A percentile compares a stretch with the other conserved stretches of the same genome.
Evolutionary conservation across 2,797 vertebrate species (phyloP).

Genomic region (Carapus acus): DNA sequence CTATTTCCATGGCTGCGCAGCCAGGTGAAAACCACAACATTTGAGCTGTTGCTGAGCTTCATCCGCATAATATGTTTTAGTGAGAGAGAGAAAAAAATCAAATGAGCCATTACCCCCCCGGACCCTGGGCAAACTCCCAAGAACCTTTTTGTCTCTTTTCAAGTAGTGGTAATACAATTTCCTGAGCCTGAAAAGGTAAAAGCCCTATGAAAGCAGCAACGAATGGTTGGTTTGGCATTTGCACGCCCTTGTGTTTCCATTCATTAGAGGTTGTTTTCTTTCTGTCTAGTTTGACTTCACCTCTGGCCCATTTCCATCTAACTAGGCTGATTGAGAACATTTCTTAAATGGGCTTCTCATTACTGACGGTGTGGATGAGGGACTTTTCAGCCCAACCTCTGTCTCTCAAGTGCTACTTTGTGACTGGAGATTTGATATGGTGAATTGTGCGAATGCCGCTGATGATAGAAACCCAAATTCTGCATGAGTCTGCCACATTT

Average conservation of each 20-base stretch:
- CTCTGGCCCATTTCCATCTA: constrained; percentile 55
- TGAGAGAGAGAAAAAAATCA: constrained; percentile 1
- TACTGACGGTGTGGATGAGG: constrained; percentile 42
- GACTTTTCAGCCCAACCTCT: constrained; percentile 18
- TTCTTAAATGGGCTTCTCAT: constrained; percentile 48
- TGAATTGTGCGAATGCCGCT: constrained; percentile 32
- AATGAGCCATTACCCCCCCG: constrained; percentile 8
- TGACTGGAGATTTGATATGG: constrained; percentile 38
- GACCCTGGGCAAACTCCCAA: not conserved
- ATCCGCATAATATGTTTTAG: constrained; percentile 30
- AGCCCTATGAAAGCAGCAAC: constrained; percentile 41
- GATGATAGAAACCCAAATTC: too few species aligned
- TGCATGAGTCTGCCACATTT: constrained; percentile 34
- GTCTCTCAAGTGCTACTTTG: constrained; percentile 28
- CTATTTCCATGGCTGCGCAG: constrained; percentile 15
- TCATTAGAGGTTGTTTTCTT: constrained; percentile 63
- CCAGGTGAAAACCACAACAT: constrained; percentile 2
- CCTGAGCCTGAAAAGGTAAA: constrained; percentile 62
- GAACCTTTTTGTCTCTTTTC: constrained; percentile 32
- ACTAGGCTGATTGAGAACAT: constrained; percentile 50
- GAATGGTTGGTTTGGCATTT: constrained; percentile 32
- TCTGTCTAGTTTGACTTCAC: constrained; percentile 38
- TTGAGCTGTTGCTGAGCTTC: constrained; percentile 31
- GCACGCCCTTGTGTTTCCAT: constrained; percentile 56
- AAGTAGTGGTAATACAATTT: constrained; percentile 56